Base-by-base conservation (phyloP, 1,140 invertebrate genomes). In the Venturia canescens region DNA sequence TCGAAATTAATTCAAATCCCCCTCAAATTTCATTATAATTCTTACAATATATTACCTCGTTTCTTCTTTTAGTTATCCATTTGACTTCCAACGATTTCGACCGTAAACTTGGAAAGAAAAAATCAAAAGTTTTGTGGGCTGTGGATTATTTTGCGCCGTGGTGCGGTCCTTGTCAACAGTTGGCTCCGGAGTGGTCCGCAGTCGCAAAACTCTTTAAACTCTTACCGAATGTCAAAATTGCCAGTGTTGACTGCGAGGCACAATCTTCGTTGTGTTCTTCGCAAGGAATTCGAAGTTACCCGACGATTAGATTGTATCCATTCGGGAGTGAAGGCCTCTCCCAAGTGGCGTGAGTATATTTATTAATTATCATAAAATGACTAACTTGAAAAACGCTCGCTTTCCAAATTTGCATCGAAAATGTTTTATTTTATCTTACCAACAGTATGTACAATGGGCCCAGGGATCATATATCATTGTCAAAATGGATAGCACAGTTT, bases 111-210 rank as follows among this genome's bases (percentile, higher is more conserved):
- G 89, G 89, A 4, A 89, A 92, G 18, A 93, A 94, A 78, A 86
- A 86, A 21, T 71, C 77, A 15, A 89, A 92, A 69, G 90, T 93
- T 29, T 87, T 95, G 0, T 95, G 93, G 94, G 83, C 95, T 6
- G 92, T 96, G 21, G 95, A 96, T 88, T 96, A 95, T 88, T 96
- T 93, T 89, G 94, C 94, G 63, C 93, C 94, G 0, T 96, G 94
- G 94, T 95, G 95, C 92, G 93, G 93, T 72, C 95, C 95, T 2
- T 96, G 95, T 87, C 93, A 94, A 81, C 93, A 94, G 85, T 87
- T 95, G 57, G 91, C 93, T 3, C 93, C 94, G 26, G 93, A 95
- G 81, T 96, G 94, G 94, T 90, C 93, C 26, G 88, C 91, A 84
- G 89, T 95, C 50, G 93, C 94, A 16, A 92, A 91, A 81, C 83